A percentile compares a stretch with the other conserved stretches of the same genome.
These are phyloP conservation scores for Desmodus rotundus DNA, from an alignment of 2,113 vertebrate genomes.

Conservation along the genomic window DNA sequence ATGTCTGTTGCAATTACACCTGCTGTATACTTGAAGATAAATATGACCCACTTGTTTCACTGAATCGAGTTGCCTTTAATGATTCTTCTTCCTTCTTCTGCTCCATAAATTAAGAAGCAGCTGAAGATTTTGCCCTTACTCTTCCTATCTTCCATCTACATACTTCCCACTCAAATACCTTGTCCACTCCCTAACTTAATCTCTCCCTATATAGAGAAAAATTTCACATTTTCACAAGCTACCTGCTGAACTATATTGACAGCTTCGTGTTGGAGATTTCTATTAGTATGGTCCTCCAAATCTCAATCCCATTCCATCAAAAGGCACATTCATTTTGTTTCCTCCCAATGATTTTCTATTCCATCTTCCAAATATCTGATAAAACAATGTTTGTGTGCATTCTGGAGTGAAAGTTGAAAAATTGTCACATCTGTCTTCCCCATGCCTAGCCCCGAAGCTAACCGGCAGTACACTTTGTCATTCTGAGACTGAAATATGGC, in stretches of 20 bases:
- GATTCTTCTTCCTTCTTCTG: neutral
- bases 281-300: neutral
- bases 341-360: neutral
- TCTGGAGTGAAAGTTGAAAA: neutral
- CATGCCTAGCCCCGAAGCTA: neutral
- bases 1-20: neutral
- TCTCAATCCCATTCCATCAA: neutral
- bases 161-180: neutral
- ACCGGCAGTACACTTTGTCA: neutral
- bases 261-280: neutral
- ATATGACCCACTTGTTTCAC: neutral
- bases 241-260: neutral
- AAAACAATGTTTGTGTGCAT: neutral
- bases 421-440: neutral
- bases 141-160: neutral
- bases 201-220: neutral
- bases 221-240: neutral
- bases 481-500: neutral
- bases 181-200: neutral
- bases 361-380: neutral
- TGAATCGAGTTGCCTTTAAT: neutral
- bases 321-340: neutral
- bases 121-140: neutral
- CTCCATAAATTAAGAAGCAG: neutral
- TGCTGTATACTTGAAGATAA: neutral